These are phyloP conservation scores for Antigone vipio DNA, from an alignment of 2,113 vertebrate species.

Conservation along the genomic window DNA sequence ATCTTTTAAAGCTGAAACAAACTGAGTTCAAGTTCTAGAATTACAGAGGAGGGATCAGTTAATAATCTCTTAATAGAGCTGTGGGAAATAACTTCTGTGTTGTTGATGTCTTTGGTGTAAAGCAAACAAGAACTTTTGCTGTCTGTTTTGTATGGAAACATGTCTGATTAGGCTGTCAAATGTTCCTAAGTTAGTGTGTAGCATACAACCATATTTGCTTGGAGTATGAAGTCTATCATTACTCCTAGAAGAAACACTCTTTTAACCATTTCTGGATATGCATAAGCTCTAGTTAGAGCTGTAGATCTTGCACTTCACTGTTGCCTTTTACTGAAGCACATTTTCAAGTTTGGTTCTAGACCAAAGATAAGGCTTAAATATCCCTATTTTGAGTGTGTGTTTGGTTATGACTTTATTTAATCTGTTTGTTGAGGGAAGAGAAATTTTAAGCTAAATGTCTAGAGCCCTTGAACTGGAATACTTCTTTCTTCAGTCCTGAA, in stretches of 20 bases:
- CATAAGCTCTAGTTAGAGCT: background rate
- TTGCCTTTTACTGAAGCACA: background rate
- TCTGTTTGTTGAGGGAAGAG: background rate
- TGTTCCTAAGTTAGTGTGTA: background rate
- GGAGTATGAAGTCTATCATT: background rate
- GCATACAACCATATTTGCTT: background rate
- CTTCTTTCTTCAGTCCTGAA: background rate
- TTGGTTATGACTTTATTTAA: background rate
- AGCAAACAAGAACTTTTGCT: background rate
- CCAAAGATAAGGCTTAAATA: background rate
- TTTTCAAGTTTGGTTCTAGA: background rate
- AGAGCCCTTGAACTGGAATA: background rate
- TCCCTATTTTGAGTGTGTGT: background rate
- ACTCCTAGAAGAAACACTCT: background rate
- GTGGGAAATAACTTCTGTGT: background rate
- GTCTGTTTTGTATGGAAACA: background rate
- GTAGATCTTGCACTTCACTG: background rate
- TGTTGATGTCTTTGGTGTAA: background rate
- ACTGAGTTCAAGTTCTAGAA: background rate
- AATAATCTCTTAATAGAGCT: background rate
- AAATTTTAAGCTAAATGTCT: background rate
- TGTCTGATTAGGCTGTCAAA: background rate
- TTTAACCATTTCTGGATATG: background rate
- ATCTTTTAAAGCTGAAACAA: background rate
- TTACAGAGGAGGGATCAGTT: background rate